Conservation (phyloP, 2,113 vertebrate genomes). For the Pholis gunnellus region DNA sequence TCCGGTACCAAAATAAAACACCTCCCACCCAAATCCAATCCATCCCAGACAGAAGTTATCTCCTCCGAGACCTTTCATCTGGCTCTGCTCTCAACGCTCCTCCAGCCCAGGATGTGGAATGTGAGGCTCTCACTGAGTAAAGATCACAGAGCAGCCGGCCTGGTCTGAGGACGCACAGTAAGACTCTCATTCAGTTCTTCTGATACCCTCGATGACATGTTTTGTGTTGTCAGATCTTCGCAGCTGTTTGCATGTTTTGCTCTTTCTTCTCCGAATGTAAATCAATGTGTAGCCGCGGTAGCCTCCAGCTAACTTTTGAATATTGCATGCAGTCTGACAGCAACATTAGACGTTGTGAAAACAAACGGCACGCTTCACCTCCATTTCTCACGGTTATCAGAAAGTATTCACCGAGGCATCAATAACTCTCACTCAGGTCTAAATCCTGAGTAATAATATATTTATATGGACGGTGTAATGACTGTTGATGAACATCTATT, state of each 20-base stretch:
- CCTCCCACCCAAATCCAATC: slow-evolving; percentile 34
- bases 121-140: background rate
- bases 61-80: slow-evolving; percentile 9
- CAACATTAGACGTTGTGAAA: slow-evolving; percentile 32
- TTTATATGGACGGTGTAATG: background rate
- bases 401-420: slow-evolving; percentile 2
- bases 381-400: slow-evolving; percentile 28
- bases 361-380: slow-evolving; percentile 24
- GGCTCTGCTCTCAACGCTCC: slow-evolving; percentile 1
- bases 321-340: slow-evolving; percentile 47
- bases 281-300: background rate
- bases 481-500: background rate
- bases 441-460: background rate
- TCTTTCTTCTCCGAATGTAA: slow-evolving; percentile 21
- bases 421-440: slow-evolving; percentile 2
- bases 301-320: slow-evolving; percentile 55
- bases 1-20: slow-evolving; percentile 32
- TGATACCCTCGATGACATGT: background rate
- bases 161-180: background rate
- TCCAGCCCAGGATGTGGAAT: background rate
- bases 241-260: background rate
- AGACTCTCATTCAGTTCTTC: background rate
- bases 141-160: background rate
- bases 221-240: slow-evolving; percentile 3
- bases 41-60: slow-evolving; percentile 28